A percentile compares a stretch with the other conserved stretches of the same genome.
Evolutionary conservation across 35 echinoderm and acorn worm species (phyloP).

Genomic region (Ophiothrix spiculata): DNA sequence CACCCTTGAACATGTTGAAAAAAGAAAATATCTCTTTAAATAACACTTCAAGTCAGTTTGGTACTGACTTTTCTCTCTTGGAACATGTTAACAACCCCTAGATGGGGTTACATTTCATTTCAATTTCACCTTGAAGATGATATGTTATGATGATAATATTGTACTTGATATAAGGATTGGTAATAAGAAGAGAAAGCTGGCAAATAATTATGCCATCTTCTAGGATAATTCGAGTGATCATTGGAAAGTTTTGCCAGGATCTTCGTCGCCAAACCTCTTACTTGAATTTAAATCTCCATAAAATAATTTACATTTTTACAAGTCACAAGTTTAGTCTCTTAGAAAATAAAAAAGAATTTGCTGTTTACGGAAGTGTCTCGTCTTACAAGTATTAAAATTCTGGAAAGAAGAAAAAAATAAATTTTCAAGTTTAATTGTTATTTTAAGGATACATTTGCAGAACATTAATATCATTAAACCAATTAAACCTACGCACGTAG

Average conservation of each 20-base stretch:
- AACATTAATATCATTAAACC: too few species aligned
- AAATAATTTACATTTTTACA: background rate
- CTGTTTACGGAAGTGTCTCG: background rate
- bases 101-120: background rate
- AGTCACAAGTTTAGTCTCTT: background rate
- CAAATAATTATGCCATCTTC: background rate
- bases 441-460: too few species aligned
- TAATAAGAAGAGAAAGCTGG: background rate
- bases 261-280: background rate
- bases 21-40: background rate
- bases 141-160: background rate
- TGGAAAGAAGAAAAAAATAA: too few species aligned
- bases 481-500: too few species aligned
- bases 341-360: background rate
- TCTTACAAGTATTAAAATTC: too few species aligned
- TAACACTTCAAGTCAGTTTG: background rate
- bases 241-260: background rate
- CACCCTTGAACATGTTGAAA: too few species aligned
- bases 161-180: background rate
- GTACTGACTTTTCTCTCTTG: background rate
- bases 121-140: background rate
- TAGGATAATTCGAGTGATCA: background rate
- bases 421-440: too few species aligned
- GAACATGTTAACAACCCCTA: background rate
- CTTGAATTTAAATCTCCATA: background rate